Conservation (phyloP, 2,113 vertebrate genomes). For the Grantiella picta region DNA sequence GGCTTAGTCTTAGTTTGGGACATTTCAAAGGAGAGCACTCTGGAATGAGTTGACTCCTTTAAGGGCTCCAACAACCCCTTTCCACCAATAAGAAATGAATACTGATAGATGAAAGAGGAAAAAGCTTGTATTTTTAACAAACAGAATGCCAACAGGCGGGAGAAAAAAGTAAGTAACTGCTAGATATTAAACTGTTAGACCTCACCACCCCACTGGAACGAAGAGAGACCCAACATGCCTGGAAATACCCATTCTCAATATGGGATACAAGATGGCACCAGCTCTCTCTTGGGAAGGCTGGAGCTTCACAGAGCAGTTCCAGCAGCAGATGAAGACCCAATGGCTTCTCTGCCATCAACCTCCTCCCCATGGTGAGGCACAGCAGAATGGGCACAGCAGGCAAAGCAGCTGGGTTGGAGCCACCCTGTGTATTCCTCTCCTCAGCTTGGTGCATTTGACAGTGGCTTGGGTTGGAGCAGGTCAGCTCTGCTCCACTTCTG, state of each 20-base stretch:
- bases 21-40: background rate
- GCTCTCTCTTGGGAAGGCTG: background rate
- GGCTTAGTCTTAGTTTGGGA: background rate
- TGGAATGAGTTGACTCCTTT: background rate
- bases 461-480: accelerated
- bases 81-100: background rate
- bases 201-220: background rate
- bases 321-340: background rate
- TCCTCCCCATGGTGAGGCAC: accelerated
- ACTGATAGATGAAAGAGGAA: background rate
- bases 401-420: background rate
- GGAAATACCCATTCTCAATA: accelerated
- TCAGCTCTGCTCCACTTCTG: background rate
- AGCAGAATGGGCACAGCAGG: accelerated
- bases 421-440: background rate
- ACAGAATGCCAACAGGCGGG: background rate
- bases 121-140: background rate
- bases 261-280: background rate
- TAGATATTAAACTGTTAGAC: background rate
- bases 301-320: background rate
- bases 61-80: background rate
- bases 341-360: background rate
- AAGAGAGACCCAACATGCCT: background rate
- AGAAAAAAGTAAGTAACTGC: background rate
- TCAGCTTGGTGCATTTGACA: accelerated